Base-by-base conservation (phyloP, 2,888 invertebrate genomes). In the Spisula solida region DNA sequence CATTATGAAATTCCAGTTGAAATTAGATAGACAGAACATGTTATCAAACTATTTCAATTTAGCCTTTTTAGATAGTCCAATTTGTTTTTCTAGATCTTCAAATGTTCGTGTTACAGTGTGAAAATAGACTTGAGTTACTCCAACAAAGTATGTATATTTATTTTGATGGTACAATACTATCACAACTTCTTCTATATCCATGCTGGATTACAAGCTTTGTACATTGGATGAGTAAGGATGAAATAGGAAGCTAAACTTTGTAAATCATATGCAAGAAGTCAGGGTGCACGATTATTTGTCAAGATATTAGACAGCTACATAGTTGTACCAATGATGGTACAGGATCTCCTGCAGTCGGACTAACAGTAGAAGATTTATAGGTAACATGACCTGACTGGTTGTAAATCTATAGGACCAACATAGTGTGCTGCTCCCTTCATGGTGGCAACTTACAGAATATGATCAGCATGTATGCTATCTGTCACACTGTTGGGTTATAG, bases 1-100 rank as follows among this genome's bases (percentile, higher is more conserved):
- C 82, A 88, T 89, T 86, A 89, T 83, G 18, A 56, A 83, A 89
- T 66, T 80, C 82, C 89, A 31, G 80, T 70, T 34, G 83, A 86
- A 89, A 88, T 78, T 78, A 60, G 51, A 86, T 47, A 66, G 56
- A 66, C 66, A 81, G 81, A 66, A 60, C 47, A 48, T 16, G 41
- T 86, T 48, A 66, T 86, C 85, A 48, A 31, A 56, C 16, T 51
- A 51, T 51, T 75, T 75, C 34, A 75, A 75, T 34, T 16, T 75
- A 31, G 34, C 75, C 75, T 18, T 18, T 34, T 31, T 14, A 31
- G 31, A 75, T 75, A 25, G 75, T 31, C 75, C 75, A 75, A 75
- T 75, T 75, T 75, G 75, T 75, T 34, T 34, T 75, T 75, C 34
- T 75, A 75, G 31, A 31, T 14, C 34, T 75, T 75, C 25, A 75